phyloP scores from a whole-genome alignment of 2,113 vertebrate species.

The Psephotus haematonotus region DNA sequence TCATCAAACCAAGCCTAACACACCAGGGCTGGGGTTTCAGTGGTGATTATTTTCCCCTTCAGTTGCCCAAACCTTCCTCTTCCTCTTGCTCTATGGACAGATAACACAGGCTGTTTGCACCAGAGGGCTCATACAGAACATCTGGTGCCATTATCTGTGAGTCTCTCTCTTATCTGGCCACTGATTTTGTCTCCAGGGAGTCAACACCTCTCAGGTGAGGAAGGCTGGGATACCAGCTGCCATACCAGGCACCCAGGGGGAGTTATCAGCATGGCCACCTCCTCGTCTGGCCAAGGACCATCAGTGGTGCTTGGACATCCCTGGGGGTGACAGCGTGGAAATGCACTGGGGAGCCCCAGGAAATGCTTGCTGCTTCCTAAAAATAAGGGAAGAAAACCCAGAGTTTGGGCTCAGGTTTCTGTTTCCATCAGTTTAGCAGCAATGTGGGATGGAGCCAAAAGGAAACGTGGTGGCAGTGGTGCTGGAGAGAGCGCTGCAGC shows the following conservation, averaged over 20 bases:
- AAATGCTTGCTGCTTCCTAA: background rate
- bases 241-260: background rate
- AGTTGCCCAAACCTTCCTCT: background rate
- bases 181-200: background rate
- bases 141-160: slow-evolving; percentile 12
- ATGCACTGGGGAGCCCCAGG: background rate
- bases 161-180: slow-evolving; percentile 15
- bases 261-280: background rate
- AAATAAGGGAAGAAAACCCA: background rate
- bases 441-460: background rate
- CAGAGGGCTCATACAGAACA: background rate
- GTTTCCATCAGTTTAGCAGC: background rate
- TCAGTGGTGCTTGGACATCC: accelerated
- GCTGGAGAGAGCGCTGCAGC: background rate
- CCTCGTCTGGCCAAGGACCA: background rate
- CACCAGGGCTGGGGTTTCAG: background rate
- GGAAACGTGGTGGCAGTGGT: background rate
- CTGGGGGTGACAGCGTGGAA: background rate
- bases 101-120: background rate
- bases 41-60: background rate
- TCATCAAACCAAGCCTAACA: accelerated
- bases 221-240: background rate
- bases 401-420: accelerated
- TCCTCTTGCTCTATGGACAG: background rate
- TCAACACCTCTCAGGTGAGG: slow-evolving; percentile 55